A percentile compares a stretch with the other conserved stretches of the same genome.
Evolutionary conservation across 2,888 invertebrate species (phyloP).

Genomic region (Phytoseiulus persimilis): DNA sequence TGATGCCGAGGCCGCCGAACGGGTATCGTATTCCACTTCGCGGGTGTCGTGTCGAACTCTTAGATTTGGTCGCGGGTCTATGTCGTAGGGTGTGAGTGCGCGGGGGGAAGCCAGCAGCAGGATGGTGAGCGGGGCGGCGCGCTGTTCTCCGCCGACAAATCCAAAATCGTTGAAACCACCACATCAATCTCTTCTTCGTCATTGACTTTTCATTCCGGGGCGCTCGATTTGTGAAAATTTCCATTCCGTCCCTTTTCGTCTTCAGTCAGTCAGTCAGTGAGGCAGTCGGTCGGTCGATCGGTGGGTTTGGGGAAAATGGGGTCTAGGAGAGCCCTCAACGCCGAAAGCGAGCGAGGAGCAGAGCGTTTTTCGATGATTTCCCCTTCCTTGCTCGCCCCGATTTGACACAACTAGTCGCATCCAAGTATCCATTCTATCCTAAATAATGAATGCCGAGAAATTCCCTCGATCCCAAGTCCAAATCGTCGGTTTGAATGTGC

Average conservation of each 20-base stretch:
- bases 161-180: slow-evolving; percentile 5
- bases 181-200: background rate
- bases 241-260: background rate
- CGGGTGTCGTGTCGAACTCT: no score
- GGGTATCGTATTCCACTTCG: no score
- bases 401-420: background rate
- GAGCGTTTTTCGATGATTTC: background rate
- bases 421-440: background rate
- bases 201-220: background rate
- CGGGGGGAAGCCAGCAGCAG: background rate
- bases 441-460: background rate
- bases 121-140: background rate
- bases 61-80: no score
- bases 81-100: background rate
- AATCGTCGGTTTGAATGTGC: background rate
- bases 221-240: background rate
- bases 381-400: background rate
- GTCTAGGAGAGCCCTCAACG: background rate
- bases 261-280: background rate
- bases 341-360: background rate
- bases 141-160: background rate
- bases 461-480: background rate
- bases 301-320: background rate
- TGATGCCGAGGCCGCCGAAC: no score
- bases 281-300: background rate